A percentile compares a stretch with the other conserved stretches of the same genome.
Evolutionary conservation across 2,797 vertebrate species (phyloP).

Genomic region (Graptemys geographica): DNA sequence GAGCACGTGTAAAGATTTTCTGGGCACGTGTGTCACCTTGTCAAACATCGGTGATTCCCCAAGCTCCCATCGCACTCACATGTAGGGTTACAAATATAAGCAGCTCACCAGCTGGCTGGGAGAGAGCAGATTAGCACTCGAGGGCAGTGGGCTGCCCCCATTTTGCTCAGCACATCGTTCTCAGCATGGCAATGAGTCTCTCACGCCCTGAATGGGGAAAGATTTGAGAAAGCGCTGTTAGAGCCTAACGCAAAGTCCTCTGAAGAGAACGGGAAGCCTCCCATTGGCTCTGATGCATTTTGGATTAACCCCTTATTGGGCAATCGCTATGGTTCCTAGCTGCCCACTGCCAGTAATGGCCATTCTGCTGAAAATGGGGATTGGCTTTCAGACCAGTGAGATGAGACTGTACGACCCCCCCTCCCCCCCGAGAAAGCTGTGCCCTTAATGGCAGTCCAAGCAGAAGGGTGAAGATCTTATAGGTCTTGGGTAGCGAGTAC

Average conservation of each 20-base stretch:
- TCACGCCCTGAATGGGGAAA: rapidly evolving
- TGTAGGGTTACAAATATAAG: not conserved
- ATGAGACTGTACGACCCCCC: not conserved
- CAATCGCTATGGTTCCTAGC: rapidly evolving
- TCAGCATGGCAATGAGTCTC: rapidly evolving
- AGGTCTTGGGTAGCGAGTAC: not conserved
- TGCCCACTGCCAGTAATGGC: not conserved
- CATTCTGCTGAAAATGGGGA: not conserved
- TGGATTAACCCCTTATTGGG: rapidly evolving
- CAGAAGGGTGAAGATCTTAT: not conserved
- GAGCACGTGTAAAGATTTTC: not conserved
- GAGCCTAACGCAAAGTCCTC: not conserved
- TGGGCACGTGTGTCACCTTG: constrained; percentile 10
- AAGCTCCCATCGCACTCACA: rapidly evolving
- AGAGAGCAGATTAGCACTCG: rapidly evolving
- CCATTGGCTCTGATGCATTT: rapidly evolving
- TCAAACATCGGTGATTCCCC: not conserved
- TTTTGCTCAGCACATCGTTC: rapidly evolving
- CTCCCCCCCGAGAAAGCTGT: not conserved
- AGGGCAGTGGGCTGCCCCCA: rapidly evolving
- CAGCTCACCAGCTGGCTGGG: not conserved
- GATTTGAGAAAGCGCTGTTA: not conserved
- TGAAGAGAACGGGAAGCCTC: not conserved
- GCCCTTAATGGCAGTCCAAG: not conserved
- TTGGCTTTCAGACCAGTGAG: not conserved